phyloP scores from a whole-genome alignment of 2,113 vertebrate species.

The Tetrax tetrax region DNA sequence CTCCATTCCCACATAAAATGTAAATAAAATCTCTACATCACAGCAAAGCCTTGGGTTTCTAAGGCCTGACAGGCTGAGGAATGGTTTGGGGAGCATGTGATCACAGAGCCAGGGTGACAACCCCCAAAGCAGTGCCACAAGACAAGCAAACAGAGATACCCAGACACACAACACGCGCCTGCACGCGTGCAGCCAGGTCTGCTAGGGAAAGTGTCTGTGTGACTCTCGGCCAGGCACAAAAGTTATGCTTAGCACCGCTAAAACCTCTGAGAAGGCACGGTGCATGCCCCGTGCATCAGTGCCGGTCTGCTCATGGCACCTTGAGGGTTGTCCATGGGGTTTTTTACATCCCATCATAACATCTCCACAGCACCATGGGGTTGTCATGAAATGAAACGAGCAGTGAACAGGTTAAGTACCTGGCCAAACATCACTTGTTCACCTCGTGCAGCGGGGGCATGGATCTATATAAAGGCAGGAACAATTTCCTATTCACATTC shows the following conservation, averaged over 20 bases:
- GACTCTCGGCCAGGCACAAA: not conserved
- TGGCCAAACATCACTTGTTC: not conserved
- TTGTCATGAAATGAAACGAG: not conserved
- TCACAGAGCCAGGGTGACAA: not conserved
- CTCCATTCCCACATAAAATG: not conserved
- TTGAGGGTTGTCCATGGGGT: not conserved
- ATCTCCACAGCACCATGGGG: not conserved
- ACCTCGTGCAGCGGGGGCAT: not conserved
- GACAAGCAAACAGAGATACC: not conserved
- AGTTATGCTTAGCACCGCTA: fast-evolving
- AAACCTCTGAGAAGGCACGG: not conserved
- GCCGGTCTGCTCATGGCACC: not conserved
- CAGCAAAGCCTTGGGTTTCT: not conserved
- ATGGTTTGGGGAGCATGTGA: not conserved
- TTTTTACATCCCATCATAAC: not conserved
- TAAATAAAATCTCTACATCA: not conserved
- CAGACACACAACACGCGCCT: not conserved
- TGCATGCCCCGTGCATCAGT: not conserved
- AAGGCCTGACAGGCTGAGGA: not conserved
- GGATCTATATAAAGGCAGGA: not conserved
- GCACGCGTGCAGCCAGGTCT: fast-evolving
- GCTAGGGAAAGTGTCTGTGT: not conserved
- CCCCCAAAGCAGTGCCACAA: not conserved
- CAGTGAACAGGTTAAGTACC: not conserved
- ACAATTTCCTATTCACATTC: not conserved